Evolutionary conservation across 2,797 vertebrate genomes (phyloP).

Genomic region (Sitta carolinensis): DNA sequence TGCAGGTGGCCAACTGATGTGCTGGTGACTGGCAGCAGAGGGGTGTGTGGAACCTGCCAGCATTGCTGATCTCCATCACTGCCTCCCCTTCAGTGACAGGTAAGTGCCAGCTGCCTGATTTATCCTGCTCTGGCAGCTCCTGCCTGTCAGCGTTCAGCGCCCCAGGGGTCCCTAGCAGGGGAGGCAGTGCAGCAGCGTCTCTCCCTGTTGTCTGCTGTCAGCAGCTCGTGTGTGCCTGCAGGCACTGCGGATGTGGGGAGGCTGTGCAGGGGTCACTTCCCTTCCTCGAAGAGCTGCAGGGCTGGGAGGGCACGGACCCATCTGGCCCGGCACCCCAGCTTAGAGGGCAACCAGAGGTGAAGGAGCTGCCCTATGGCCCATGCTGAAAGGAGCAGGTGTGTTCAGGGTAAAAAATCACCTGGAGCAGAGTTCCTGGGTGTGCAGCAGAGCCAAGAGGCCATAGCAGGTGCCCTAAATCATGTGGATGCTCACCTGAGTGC

Average conservation of each 20-base stretch:
- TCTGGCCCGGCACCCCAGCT: background rate
- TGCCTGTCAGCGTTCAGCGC: background rate
- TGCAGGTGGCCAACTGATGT: background rate
- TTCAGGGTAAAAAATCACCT: background rate
- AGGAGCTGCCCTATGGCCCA: background rate
- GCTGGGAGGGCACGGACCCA: background rate
- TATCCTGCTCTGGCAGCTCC: background rate
- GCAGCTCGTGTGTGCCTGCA: background rate
- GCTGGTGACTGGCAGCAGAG: background rate
- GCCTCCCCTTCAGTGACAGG: background rate
- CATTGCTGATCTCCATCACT: background rate
- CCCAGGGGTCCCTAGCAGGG: background rate
- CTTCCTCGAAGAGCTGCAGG: background rate
- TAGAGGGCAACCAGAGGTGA: background rate
- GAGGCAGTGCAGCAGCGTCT: background rate
- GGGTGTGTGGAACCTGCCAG: background rate
- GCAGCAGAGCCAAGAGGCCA: background rate
- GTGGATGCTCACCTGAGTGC: background rate
- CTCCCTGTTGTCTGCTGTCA: background rate
- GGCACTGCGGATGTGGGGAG: background rate
- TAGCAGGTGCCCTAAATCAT: background rate
- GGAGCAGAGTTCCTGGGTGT: background rate
- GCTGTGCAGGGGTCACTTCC: background rate
- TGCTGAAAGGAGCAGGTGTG: background rate
- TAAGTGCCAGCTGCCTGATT: background rate